A percentile compares a stretch with the other conserved stretches of the same genome.
These are phyloP conservation scores for Garrulus glandarius DNA, from an alignment of 2,797 vertebrate species.

Conservation along the genomic window DNA sequence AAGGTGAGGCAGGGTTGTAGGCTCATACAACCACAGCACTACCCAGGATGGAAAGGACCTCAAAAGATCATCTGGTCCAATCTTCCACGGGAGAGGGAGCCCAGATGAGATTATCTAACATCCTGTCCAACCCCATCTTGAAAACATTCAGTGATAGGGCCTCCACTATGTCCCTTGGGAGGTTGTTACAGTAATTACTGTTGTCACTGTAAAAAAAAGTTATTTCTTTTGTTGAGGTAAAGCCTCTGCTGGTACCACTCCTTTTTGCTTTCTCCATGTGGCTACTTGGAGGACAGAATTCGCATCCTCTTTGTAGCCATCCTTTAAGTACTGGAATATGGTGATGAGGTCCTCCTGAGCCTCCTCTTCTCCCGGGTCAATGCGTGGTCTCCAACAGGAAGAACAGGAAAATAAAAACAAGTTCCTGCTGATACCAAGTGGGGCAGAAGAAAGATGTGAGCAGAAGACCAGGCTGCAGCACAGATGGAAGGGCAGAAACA, in stretches of 20 bases:
- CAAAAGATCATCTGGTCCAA: background rate
- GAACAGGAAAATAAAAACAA: background rate
- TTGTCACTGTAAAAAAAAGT: fast-evolving
- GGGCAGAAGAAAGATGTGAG: background rate
- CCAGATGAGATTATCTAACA: background rate
- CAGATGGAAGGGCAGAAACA: fast-evolving
- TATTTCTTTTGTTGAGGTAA: background rate
- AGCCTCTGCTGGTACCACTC: background rate
- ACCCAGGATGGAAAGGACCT: background rate
- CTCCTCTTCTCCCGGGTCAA: background rate
- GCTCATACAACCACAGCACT: background rate
- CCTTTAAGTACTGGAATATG: background rate
- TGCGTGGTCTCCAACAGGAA: background rate
- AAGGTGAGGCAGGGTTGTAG: background rate
- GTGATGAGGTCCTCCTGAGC: background rate
- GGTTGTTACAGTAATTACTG: background rate
- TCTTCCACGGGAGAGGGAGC: background rate
- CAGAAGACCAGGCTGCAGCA: background rate
- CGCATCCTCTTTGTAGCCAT: background rate
- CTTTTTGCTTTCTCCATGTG: background rate
- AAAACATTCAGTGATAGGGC: background rate
- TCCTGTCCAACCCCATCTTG: background rate
- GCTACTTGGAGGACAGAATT: background rate
- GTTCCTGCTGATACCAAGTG: fast-evolving
- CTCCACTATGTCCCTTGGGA: fast-evolving